Evolutionary conservation across 2,888 invertebrate species (phyloP).

Genomic region (Tinea pellionella): DNA sequence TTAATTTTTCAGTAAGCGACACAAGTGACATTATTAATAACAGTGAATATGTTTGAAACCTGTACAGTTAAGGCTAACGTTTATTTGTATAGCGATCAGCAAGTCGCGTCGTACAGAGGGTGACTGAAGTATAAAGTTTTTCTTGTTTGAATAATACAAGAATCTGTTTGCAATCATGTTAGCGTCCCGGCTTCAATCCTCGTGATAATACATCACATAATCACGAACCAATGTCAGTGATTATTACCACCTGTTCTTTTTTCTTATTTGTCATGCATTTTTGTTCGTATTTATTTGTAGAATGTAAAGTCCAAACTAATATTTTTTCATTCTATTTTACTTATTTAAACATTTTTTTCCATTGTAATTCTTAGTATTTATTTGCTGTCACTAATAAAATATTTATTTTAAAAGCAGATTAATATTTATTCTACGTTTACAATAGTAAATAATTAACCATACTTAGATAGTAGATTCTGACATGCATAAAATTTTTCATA

Average conservation of each 20-base stretch:
- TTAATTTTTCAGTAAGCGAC: background rate
- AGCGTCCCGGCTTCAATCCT: conserved; percentile 8
- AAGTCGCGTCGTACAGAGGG: background rate
- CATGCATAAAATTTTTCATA: no score
- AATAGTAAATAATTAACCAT: no score
- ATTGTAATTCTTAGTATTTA: no score
- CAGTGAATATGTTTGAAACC: background rate
- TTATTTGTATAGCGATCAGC: background rate
- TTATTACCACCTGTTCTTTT: background rate
- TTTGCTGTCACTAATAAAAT: no score
- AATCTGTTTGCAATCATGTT: conserved; percentile 8
- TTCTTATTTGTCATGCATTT: background rate
- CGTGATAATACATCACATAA: background rate
- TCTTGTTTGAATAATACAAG: background rate
- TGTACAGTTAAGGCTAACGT: background rate
- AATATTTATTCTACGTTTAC: no score
- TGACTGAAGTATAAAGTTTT: background rate
- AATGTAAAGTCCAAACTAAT: background rate
- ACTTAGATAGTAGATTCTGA: no score
- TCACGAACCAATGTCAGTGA: background rate
- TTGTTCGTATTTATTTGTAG: background rate
- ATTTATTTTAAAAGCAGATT: no score
- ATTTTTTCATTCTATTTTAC: background rate
- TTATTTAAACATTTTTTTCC: background rate
- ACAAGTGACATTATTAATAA: background rate